Percentiles rank a stretch among this genome's conserved stretches.
Evolutionary conservation across 2,888 invertebrate genomes (phyloP).

Genomic region (Acronicta psi): DNA sequence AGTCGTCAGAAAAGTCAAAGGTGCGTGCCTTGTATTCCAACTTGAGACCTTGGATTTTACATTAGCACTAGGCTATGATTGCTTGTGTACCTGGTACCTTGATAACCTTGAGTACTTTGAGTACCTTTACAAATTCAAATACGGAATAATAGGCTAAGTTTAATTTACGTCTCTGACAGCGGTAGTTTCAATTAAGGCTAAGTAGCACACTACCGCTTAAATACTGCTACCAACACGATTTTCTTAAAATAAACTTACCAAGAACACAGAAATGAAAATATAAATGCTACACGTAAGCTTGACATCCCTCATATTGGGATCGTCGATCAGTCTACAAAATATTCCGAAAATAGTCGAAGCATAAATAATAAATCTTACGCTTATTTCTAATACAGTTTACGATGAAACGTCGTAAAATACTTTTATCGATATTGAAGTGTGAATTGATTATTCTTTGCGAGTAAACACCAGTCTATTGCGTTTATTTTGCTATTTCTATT

Average conservation of each 20-base stretch:
- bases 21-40: too few relatives aligned
- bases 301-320: conserved; percentile 58
- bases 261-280: conserved; percentile 53
- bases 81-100: too few relatives aligned
- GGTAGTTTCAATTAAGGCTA: too few relatives aligned
- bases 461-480: conserved; percentile 31
- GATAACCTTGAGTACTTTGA: too few relatives aligned
- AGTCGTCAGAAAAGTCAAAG: too few relatives aligned
- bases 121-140: too few relatives aligned
- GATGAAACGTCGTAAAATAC: conserved; percentile 71
- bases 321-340: conserved; percentile 37
- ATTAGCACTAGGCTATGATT: too few relatives aligned
- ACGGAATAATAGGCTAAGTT: too few relatives aligned
- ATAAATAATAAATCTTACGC: conserved; percentile 68
- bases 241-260: conserved; percentile 63
- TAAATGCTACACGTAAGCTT: conserved; percentile 55
- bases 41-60: too few relatives aligned
- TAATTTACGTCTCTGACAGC: too few relatives aligned
- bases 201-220: too few relatives aligned
- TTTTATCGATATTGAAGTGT: conserved; percentile 70
- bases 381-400: conserved; percentile 65
- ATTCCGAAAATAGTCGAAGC: conserved; percentile 57
- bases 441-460: conserved; percentile 43
- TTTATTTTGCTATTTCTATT: conserved; percentile 26
- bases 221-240: too few relatives aligned